Base-by-base conservation (phyloP, 2,113 vertebrate species). In the Amphiprion percula region DNA sequence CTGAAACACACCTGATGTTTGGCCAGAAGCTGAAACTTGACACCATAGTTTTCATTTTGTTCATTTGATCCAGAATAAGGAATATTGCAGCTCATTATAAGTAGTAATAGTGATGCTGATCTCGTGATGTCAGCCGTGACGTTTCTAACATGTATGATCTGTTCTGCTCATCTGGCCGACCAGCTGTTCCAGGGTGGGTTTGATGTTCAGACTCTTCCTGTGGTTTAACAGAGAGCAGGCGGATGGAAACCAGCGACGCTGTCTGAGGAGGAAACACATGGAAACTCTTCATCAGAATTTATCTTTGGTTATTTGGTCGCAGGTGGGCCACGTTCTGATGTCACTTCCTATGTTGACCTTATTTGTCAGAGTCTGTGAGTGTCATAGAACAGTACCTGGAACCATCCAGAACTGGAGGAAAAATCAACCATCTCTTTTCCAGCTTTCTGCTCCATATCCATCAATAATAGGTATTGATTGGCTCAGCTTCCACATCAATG, bases 241-340 rank as follows among this genome's bases (percentile, higher is more conserved):
- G 70, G 77, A 83, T 86, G 65, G 66, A 80, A 87, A 84, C 62
- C 84, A 84, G 83, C 19, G 33, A 65, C 65, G 39, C 53, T 52
- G 56, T 65, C 73, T 74, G 44, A 75, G 73, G 65, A 23, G 60
- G 23, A 77, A 78, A 80, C 67, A 67, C 30, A 73, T 58, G 70
- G 74, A 76, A 85, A 62, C 28, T 33, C 75, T 80, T 83, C 55
- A 70, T 82, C 71, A 71, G 46, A 67, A 21, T 50, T 14, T 37
- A 59, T 16, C 4, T 26, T 11, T 59, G 72, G 81, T 89, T 87
- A 75, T 79, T 75, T 53, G 5, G 37, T 68, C 73, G 69, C 82
- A 88, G 87, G 86, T 88, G 87, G 79, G 76, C 70, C 80, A 74
- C 77, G 72, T 84, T 78, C 69, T 82, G 90, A 84, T 91, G 87